These are phyloP conservation scores for Catonia carolina DNA, from an alignment of 2,888 invertebrate genomes.

Conservation along the genomic window DNA sequence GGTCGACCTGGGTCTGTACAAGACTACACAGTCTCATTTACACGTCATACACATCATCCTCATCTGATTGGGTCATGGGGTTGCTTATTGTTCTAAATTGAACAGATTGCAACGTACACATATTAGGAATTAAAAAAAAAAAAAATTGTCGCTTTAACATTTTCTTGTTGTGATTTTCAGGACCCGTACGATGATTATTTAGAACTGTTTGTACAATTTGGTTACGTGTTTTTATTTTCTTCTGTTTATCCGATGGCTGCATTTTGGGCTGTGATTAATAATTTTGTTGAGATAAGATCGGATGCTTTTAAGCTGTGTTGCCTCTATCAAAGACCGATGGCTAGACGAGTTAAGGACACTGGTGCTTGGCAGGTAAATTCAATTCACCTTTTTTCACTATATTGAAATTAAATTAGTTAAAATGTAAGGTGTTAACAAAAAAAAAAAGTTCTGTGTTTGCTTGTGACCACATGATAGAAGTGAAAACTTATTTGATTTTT, in stretches of 20 bases:
- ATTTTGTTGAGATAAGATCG: slow-evolving; percentile 64
- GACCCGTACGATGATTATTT: slow-evolving; percentile 71
- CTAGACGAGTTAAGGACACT: slow-evolving; percentile 58
- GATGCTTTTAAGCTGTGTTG: slow-evolving; percentile 69
- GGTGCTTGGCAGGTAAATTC: slow-evolving; percentile 67
- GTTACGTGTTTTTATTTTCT: slow-evolving; percentile 70
- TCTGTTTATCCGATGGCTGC: slow-evolving; percentile 70
- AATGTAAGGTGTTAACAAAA: slow-evolving; percentile 1
- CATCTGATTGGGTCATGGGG: too few relatives aligned
- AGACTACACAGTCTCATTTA: too few relatives aligned
- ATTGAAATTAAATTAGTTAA: too few relatives aligned
- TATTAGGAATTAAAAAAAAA: too few relatives aligned
- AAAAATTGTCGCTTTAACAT: not conserved
- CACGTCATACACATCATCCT: too few relatives aligned
- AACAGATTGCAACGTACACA: too few relatives aligned
- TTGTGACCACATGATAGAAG: not conserved
- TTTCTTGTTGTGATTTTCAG: slow-evolving; percentile 37
- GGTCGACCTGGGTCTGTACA: too few relatives aligned
- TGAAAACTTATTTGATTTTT: not conserved
- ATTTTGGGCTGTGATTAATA: slow-evolving; percentile 65
- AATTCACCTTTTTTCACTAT: too few relatives aligned
- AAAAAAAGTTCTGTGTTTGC: not conserved
- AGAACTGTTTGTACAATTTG: slow-evolving; percentile 72
- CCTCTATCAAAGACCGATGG: slow-evolving; percentile 60
- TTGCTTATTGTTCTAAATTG: too few relatives aligned